Evolutionary conservation across 2,113 vertebrate species (phyloP).

Genomic region (Gobius niger): DNA sequence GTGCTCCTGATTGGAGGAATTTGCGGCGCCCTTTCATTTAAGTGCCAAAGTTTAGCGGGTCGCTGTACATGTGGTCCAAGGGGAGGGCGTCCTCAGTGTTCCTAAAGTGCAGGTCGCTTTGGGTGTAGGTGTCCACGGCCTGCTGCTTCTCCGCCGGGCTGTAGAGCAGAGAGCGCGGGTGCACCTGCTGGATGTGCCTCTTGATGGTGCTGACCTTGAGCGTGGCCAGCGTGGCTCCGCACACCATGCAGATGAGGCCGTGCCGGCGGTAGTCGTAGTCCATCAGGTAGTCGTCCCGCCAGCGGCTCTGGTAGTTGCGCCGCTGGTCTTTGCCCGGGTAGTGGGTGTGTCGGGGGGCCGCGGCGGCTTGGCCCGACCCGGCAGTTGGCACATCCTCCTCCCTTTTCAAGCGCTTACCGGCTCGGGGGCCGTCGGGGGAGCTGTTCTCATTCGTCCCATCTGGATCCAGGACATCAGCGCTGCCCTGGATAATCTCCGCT

Average conservation of each 20-base stretch:
- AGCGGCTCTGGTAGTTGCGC: slow-evolving; percentile 90
- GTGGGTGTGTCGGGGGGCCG: slow-evolving; percentile 63
- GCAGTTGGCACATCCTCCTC: slow-evolving; percentile 33
- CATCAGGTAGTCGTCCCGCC: slow-evolving; percentile 90
- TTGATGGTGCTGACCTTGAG: slow-evolving; percentile 88
- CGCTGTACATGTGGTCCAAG: slow-evolving; percentile 61
- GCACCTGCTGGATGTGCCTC: slow-evolving; percentile 88
- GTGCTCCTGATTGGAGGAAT: slow-evolving; percentile 39
- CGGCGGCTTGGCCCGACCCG: slow-evolving; percentile 11
- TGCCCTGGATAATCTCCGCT: slow-evolving; percentile 45
- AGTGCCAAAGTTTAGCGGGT: slow-evolving; percentile 45
- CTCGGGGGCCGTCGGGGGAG: slow-evolving; percentile 10
- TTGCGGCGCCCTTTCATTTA: slow-evolving; percentile 33
- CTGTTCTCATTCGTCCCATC: slow-evolving; percentile 23
- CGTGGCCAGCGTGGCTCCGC: slow-evolving; percentile 82
- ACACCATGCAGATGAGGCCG: slow-evolving; percentile 86
- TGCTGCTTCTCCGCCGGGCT: slow-evolving; percentile 80
- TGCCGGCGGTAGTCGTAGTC: slow-evolving; percentile 86
- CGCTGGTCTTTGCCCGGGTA: slow-evolving; percentile 85
- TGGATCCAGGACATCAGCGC: slow-evolving; percentile 9
- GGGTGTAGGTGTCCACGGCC: slow-evolving; percentile 81
- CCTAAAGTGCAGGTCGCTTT: slow-evolving; percentile 74
- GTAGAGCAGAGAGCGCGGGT: slow-evolving; percentile 85
- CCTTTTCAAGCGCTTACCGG: slow-evolving; percentile 31
- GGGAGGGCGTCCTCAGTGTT: slow-evolving; percentile 78